These are phyloP conservation scores for Rhinichthys klamathensis DNA, from an alignment of 2,113 vertebrate species.

Conservation along the genomic window DNA sequence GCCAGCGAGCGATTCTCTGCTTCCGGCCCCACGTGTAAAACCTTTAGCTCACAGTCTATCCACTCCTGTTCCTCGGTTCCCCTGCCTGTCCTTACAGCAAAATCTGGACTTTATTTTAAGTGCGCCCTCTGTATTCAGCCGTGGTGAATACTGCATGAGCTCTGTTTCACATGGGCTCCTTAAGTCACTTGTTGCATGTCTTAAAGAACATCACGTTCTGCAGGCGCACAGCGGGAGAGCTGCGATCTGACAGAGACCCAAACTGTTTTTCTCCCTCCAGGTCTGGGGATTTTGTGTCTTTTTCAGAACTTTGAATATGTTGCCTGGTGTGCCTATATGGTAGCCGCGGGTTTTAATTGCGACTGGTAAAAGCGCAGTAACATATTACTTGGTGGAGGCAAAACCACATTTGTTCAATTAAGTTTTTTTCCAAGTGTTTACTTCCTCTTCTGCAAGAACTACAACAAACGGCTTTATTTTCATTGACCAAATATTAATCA, in stretches of 20 bases:
- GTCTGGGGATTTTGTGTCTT: neutral
- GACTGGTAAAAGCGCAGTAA: neutral
- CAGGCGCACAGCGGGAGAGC: neutral
- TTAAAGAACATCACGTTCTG: slow-evolving; percentile 53
- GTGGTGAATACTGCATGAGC: slow-evolving; percentile 61
- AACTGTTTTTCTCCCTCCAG: neutral
- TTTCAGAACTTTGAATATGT: neutral
- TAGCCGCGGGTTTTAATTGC: neutral
- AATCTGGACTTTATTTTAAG: slow-evolving; percentile 52
- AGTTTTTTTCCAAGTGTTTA: neutral
- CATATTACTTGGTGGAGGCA: neutral
- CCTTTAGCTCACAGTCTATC: slow-evolving; percentile 32
- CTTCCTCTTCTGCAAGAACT: neutral
- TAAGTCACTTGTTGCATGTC: slow-evolving; percentile 56
- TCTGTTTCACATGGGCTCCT: slow-evolving; percentile 51
- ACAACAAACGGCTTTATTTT: slow-evolving; percentile 18
- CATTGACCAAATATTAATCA: neutral
- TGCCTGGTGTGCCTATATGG: neutral
- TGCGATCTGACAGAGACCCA: slow-evolving; percentile 49
- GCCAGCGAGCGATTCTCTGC: slow-evolving; percentile 51
- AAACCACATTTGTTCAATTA: slow-evolving; percentile 22
- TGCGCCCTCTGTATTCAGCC: slow-evolving; percentile 49
- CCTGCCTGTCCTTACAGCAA: slow-evolving; percentile 53
- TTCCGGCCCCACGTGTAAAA: slow-evolving; percentile 41
- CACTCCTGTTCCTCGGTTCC: slow-evolving; percentile 43